Evolutionary conservation across 1,140 invertebrate genomes (phyloP).

Genomic region (Batillaria attramentaria): DNA sequence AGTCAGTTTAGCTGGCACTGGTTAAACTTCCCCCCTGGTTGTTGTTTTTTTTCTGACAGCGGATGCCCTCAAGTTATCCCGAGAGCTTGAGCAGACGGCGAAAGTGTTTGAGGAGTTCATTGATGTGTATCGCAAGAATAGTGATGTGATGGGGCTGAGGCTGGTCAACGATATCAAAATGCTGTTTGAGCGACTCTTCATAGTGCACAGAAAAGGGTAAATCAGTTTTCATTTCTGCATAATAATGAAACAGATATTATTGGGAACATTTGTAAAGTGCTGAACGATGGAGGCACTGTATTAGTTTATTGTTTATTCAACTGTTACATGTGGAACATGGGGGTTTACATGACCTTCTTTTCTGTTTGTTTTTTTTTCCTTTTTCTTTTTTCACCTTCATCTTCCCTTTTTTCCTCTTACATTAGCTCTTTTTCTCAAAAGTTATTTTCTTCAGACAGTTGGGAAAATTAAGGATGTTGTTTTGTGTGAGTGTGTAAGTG

Average conservation of each 20-base stretch:
- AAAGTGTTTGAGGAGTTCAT: constrained; percentile 31
- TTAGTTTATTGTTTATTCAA: no score
- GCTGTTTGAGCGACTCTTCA: constrained; percentile 34
- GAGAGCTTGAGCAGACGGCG: constrained; percentile 21
- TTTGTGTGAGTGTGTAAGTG: background rate
- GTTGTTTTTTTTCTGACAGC: background rate
- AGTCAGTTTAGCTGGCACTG: background rate
- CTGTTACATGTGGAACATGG: no score
- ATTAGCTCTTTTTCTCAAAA: background rate
- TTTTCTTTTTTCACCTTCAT: no score
- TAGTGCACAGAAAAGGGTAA: constrained; percentile 30
- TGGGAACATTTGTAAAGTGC: background rate
- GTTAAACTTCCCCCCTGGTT: no score
- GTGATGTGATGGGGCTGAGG: constrained; percentile 17
- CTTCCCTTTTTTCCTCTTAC: no score
- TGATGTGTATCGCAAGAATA: constrained; percentile 23
- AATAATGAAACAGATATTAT: background rate
- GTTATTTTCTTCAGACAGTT: background rate
- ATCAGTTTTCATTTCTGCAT: background rate
- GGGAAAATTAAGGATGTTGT: background rate
- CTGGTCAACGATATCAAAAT: constrained; percentile 38
- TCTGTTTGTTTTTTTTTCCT: no score
- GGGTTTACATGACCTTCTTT: no score
- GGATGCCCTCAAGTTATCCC: constrained; percentile 5
- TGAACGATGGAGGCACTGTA: background rate